Evolutionary conservation across 2,888 invertebrate genomes (phyloP), one percentile per base, ranked within the genome.

Genomic region (Drosophila merina): DNA sequence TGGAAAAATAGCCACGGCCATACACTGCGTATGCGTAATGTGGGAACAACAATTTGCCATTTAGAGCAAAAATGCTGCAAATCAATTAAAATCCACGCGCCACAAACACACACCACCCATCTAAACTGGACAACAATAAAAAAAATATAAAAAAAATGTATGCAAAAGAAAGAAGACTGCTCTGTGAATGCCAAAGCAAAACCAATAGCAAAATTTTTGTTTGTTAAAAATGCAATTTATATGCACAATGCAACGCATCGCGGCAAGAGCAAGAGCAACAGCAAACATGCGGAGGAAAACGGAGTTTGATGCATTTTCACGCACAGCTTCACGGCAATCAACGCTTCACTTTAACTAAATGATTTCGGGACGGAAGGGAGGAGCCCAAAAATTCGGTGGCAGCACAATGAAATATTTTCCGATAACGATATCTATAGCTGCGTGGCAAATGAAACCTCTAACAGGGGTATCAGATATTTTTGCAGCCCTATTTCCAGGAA

Each of bases 151-250:
- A 54, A n/a, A 28, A 28, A 28, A 28, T 5, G 0, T 4, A 26
- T 5, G 12, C 12, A 36, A 40, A 48, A 55, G 47, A 30, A 36
- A 14, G 30, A 31, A 25, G 10, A 36, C 55, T 4, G 40, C 6
- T 31, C 48, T 25, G 59, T 51, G 52, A 14, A 66, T 54, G 54
- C 30, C 50, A 54, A 31, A 38, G 30, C 56, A 62, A 71, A 71
- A 67, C 25, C 64, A 67, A 74, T 52, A 57, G 56, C 42, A 48
- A 67, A 79, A 72, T 72, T 74, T 60, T 58, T 81, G 67, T 75
- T 78, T 74, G 76, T 69, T 64, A 83, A 86, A 86, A 86, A 86
- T 80, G 76, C 88, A 88, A 84, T 88, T 84, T 88, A 86, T 88
- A 88, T 84, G 75, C 75, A 57, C 71, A 66, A 55, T 59, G 77